Conservation (phyloP, 2,888 invertebrate species). For the Lamproptera curius region DNA sequence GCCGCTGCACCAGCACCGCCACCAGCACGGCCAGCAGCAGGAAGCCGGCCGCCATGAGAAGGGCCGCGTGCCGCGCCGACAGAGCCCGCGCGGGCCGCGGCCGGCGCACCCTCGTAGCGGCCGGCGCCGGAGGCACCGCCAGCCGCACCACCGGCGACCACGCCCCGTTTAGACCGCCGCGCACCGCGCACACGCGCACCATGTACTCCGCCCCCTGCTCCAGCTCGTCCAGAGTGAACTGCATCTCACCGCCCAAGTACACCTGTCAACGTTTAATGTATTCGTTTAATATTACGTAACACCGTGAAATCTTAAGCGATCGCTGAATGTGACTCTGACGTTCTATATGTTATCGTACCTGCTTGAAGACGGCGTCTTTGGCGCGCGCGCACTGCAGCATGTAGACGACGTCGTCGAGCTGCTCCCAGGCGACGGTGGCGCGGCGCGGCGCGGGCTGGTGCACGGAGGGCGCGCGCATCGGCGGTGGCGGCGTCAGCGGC, state of each 20-base stretch:
- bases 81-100: constrained; percentile 76
- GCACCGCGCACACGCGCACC: constrained; percentile 88
- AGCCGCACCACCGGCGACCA: constrained; percentile 83
- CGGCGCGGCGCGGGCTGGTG: constrained; percentile 64
- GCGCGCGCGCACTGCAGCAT: constrained; percentile 81
- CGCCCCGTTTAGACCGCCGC: constrained; percentile 83
- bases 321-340: no score
- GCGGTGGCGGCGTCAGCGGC: constrained; percentile 87
- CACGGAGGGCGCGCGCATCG: constrained; percentile 85
- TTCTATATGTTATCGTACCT: no score
- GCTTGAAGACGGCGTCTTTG: constrained; percentile 54
- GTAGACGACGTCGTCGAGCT: constrained; percentile 85
- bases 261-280: constrained; percentile 72
- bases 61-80: constrained; percentile 78
- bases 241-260: constrained; percentile 81
- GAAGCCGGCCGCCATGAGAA: constrained; percentile 79
- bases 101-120: constrained; percentile 79
- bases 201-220: constrained; percentile 86
- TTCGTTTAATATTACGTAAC: no score
- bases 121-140: constrained; percentile 50
- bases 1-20: constrained; percentile 79
- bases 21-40: constrained; percentile 79
- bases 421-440: constrained; percentile 58
- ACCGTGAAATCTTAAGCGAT: no score
- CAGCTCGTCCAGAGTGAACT: constrained; percentile 82